phyloP scores from a whole-genome alignment of 2,888 invertebrate genomes.

The Cremastinae sp. region DNA sequence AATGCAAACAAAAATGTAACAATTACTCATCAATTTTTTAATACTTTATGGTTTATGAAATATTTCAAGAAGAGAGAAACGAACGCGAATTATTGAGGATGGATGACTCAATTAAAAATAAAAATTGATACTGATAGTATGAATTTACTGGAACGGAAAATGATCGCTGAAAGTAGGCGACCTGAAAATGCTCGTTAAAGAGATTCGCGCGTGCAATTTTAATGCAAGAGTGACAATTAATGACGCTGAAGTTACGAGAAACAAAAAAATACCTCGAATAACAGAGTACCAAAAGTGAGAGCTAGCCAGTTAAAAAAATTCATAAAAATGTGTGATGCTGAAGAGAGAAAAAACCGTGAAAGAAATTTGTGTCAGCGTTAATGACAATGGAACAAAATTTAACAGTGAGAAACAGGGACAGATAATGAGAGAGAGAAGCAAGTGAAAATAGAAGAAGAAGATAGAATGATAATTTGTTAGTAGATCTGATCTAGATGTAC shows the following conservation, averaged over 20 bases:
- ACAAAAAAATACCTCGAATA: not conserved
- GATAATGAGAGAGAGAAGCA: slow-evolving; percentile 27
- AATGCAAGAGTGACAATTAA: slow-evolving; percentile 36
- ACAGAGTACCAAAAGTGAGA: not conserved
- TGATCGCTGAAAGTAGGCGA: slow-evolving; percentile 18
- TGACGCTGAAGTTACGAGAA: not conserved
- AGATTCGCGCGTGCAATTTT: slow-evolving; percentile 30
- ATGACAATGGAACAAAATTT: slow-evolving; percentile 21
- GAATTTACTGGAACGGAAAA: slow-evolving; percentile 9
- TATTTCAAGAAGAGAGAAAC: not conserved
- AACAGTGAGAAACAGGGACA: not conserved
- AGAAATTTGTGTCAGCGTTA: slow-evolving; percentile 39
- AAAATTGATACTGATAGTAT: slow-evolving; percentile 24
- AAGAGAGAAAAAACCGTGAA: not conserved
- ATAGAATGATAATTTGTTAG: slow-evolving; percentile 59
- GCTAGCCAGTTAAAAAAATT: too few species aligned
- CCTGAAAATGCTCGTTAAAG: slow-evolving; percentile 15
- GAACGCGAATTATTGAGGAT: slow-evolving; percentile 2
- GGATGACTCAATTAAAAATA: slow-evolving; percentile 25
- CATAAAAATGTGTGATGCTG: too few species aligned
- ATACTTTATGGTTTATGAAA: too few species aligned
- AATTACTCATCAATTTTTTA: not conserved
- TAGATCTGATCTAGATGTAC: slow-evolving; percentile 64
- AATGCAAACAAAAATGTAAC: not conserved
- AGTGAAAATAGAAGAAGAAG: slow-evolving; percentile 26